A percentile compares a stretch with the other conserved stretches of the same genome.
Evolutionary conservation across 2,888 invertebrate species (phyloP).

Genomic region (Ctenicera cuprea): DNA sequence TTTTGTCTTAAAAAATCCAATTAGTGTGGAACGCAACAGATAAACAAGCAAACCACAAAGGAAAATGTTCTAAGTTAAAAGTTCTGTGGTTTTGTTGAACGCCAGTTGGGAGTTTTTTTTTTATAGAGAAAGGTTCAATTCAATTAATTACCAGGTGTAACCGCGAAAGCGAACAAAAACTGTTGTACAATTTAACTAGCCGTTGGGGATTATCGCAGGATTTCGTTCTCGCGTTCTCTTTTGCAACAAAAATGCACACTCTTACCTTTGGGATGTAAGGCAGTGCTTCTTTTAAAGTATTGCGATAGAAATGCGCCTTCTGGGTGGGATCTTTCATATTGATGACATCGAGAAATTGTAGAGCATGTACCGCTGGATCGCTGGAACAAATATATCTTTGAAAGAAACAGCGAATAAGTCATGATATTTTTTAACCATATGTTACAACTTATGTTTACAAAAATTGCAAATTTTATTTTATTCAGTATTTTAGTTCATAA

Average conservation of each 20-base stretch:
- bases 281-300: constrained; percentile 89
- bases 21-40: constrained; percentile 21
- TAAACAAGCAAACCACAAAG: constrained; percentile 22
- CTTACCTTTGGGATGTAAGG: constrained; percentile 92
- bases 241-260: not conserved
- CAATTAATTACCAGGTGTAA: constrained; percentile 6
- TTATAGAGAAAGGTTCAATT: not conserved
- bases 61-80: constrained; percentile 11
- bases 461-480: too few relatives aligned
- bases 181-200: not conserved
- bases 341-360: constrained; percentile 95
- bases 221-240: not conserved
- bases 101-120: not conserved
- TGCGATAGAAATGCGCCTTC: constrained; percentile 92
- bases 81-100: not conserved
- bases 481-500: too few relatives aligned
- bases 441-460: too few relatives aligned
- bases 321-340: constrained; percentile 93
- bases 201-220: not conserved
- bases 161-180: not conserved
- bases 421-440: too few relatives aligned
- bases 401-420: too few relatives aligned
- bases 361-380: constrained; percentile 92
- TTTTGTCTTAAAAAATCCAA: constrained; percentile 30
- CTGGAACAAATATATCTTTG: constrained; percentile 72